Conservation (phyloP, 2,113 vertebrate genomes). For the Epinephelus lanceolatus region DNA sequence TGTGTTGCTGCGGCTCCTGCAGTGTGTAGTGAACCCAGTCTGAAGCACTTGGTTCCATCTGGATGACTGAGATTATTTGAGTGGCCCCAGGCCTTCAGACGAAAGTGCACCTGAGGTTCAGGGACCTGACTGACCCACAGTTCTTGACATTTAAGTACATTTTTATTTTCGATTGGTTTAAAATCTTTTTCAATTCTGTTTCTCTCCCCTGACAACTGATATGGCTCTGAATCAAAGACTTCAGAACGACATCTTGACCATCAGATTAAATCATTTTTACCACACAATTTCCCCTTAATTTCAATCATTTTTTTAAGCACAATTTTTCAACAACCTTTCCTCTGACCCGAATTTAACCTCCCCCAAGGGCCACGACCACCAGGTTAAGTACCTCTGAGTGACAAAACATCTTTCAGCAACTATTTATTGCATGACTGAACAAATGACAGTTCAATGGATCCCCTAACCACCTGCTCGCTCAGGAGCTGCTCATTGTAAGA, state of each 20-base stretch:
- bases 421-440: conserved; percentile 65
- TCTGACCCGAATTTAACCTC: conserved; percentile 21
- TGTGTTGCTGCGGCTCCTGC: not conserved
- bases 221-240: not conserved
- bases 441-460: conserved; percentile 44
- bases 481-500: conserved; percentile 7
- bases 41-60: not conserved
- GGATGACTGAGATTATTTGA: not conserved
- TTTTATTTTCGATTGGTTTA: not conserved
- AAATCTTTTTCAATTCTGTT: not conserved
- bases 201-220: not conserved
- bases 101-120: not conserved
- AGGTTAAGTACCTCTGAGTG: conserved; percentile 41
- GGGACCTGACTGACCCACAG: not conserved
- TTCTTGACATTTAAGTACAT: not conserved
- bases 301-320: not conserved
- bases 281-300: not conserved
- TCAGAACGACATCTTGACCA: not conserved
- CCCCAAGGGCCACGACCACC: not conserved
- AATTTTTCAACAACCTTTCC: conserved; percentile 8
- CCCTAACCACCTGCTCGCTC: conserved; percentile 48
- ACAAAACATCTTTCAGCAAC: conserved; percentile 61
- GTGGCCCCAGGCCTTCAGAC: not conserved
- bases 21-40: not conserved
- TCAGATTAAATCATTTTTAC: not conserved